Evolutionary conservation across 2,888 invertebrate species (phyloP).

Genomic region (Andrena trimmerana): DNA sequence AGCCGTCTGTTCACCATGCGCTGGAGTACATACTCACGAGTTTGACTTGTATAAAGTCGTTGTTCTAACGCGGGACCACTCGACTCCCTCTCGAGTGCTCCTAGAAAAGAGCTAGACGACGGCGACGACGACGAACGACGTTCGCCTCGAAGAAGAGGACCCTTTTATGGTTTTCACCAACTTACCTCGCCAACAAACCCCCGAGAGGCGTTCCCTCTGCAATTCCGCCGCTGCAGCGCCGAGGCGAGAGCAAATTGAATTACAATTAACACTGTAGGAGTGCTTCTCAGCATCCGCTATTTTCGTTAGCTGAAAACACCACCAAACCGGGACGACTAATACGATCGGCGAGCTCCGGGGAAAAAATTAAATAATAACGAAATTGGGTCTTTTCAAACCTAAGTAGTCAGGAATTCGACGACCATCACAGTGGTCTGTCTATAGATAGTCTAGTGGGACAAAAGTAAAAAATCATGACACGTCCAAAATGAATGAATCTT

Average conservation of each 20-base stretch:
- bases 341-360: not conserved
- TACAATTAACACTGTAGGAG: slow-evolving; percentile 49
- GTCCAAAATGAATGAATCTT: no score
- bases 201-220: slow-evolving; percentile 16
- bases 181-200: slow-evolving; percentile 46
- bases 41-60: slow-evolving; percentile 71
- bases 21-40: slow-evolving; percentile 61
- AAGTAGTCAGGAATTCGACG: not conserved
- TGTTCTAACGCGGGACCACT: slow-evolving; percentile 71
- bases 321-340: slow-evolving; percentile 9
- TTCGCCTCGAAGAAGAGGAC: slow-evolving; percentile 60
- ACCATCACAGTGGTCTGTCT: not conserved
- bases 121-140: slow-evolving; percentile 54
- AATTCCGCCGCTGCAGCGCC: slow-evolving; percentile 25
- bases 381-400: not conserved
- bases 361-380: not conserved
- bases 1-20: slow-evolving; percentile 47
- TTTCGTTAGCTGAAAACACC: slow-evolving; percentile 34
- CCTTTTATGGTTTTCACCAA: slow-evolving; percentile 56
- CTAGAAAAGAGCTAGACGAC: slow-evolving; percentile 67
- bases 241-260: slow-evolving; percentile 42
- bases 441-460: no score
- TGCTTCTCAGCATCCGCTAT: slow-evolving; percentile 27
- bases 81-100: slow-evolving; percentile 69
- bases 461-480: no score